Conservation (phyloP, 2,888 invertebrate species). For the Cetonia aurata region DNA sequence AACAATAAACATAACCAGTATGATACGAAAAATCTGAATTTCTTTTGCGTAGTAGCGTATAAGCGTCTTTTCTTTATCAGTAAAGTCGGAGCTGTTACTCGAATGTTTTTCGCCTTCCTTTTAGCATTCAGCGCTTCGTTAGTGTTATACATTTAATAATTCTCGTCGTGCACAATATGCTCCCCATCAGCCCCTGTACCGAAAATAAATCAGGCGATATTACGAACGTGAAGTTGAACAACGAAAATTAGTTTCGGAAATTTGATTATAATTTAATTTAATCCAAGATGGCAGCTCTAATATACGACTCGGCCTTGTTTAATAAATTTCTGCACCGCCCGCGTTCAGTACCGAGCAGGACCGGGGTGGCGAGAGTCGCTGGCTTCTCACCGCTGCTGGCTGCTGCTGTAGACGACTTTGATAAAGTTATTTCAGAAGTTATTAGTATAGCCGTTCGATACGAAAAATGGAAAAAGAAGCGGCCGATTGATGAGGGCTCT, state of each 20-base stretch:
- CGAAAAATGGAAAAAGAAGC: slow-evolving; percentile 1
- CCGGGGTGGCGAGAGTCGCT: neutral
- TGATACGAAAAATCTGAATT: no score
- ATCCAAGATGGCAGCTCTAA: slow-evolving; percentile 45
- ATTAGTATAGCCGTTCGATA: slow-evolving; percentile 9
- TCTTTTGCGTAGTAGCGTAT: no score
- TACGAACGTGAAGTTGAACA: slow-evolving; percentile 44
- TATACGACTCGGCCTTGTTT: slow-evolving; percentile 44
- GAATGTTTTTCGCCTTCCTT: no score
- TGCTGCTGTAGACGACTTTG: slow-evolving; percentile 4
- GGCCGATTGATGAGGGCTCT: neutral
- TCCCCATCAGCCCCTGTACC: neutral
- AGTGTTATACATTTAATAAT: no score
- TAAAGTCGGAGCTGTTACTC: no score
- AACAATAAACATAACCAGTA: no score
- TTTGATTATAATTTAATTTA: slow-evolving; percentile 46
- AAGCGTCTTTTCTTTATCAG: no score
- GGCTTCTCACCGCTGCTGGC: no score
- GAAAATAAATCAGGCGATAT: slow-evolving; percentile 43
- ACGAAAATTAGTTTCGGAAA: slow-evolving; percentile 45
- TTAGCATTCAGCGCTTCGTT: no score
- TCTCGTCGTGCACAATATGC: no score
- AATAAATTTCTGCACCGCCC: slow-evolving; percentile 38
- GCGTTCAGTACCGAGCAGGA: neutral
- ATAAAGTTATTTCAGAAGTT: slow-evolving; percentile 24